Evolutionary conservation across 2,113 vertebrate genomes (phyloP), one percentile per base, ranked within the genome.

Genomic region (Megalops atlanticus): DNA sequence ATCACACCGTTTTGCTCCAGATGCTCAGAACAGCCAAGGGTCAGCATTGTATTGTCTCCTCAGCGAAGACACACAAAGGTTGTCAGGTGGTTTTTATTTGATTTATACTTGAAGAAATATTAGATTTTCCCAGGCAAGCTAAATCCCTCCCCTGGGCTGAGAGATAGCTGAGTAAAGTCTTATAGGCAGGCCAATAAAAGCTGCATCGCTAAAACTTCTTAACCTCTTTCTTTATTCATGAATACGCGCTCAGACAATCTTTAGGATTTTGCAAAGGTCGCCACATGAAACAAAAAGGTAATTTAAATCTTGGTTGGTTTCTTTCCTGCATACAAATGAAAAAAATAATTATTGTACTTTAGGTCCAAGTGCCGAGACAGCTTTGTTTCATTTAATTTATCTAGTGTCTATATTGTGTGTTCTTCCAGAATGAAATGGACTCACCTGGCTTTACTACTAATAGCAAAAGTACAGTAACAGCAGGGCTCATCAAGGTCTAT

Each of bases 41-140:
- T 91, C 89, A 89, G 74, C 85, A 74, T 82, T 82, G 81, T 86
- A 90, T 91, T 89, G 89, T 86, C 82, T 85, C 79, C 78, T 68
- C 36, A 14, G 43, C 81, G n/a, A 82, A 79, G 76, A 81, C 74
- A 84, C 86, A 85, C 78, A 88, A 82, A 88, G 87, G 85, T 82
- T 86, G 83, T 82, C 71, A 35, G 43, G 77, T 84, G 78, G 70
- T 85, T 87, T 88, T 80, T 87, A 81, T 90, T 90, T 82, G 83
- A 90, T 85, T 90, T 89, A 89, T 89, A 90, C 90, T 89, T 86
- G 84, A 80, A 89, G 86, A 87, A 86, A 88, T 86, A 89, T 87
- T 82, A 74, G 77, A 84, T 88, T 83, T 88, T 85, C 88, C 79
- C 76, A 84, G 82, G 78, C 85, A 52, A 74, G 84, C 71, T 85